Conservation (phyloP, 1,140 invertebrate species). For the Phocides pigmalion region DNA sequence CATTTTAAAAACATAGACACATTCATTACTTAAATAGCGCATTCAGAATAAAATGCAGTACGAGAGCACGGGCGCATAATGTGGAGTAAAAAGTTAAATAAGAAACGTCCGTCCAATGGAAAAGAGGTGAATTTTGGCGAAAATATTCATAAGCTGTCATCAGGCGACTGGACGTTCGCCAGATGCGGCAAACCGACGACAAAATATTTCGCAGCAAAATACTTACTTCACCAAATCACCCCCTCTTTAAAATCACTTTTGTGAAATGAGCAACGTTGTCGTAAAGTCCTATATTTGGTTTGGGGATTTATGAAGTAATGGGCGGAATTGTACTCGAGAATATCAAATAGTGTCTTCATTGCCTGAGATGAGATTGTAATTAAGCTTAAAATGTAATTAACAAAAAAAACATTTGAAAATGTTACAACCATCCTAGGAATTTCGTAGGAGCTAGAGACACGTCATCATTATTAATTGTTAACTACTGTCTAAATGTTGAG, state of each 20-base stretch:
- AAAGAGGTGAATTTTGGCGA: constrained; percentile 73
- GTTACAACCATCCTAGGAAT: too few relatives aligned
- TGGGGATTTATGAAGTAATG: not conserved
- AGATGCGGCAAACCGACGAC: constrained; percentile 76
- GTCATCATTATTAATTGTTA: too few relatives aligned
- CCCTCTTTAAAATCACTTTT: constrained; percentile 78
- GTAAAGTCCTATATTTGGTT: constrained; percentile 16
- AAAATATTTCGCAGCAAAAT: constrained; percentile 81
- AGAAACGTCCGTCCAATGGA: constrained; percentile 63
- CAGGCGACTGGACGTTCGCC: constrained; percentile 77
- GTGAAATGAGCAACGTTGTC: constrained; percentile 61
- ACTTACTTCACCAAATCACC: constrained; percentile 76
- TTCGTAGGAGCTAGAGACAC: too few relatives aligned
- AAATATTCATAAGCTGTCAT: constrained; percentile 84
- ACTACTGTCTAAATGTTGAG: too few relatives aligned
- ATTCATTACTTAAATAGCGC: constrained; percentile 21
- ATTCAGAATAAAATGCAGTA: constrained; percentile 39
- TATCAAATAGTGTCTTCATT: too few relatives aligned
- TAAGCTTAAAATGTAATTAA: too few relatives aligned
- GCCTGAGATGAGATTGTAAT: too few relatives aligned
- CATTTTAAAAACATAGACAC: constrained; percentile 16
- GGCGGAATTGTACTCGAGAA: too few relatives aligned
- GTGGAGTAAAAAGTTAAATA: constrained; percentile 65
- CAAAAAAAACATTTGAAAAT: too few relatives aligned
- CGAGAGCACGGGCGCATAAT: constrained; percentile 44